These are phyloP conservation scores for Paratilapia polleni DNA, from an alignment of 2,113 vertebrate species.

Conservation along the genomic window DNA sequence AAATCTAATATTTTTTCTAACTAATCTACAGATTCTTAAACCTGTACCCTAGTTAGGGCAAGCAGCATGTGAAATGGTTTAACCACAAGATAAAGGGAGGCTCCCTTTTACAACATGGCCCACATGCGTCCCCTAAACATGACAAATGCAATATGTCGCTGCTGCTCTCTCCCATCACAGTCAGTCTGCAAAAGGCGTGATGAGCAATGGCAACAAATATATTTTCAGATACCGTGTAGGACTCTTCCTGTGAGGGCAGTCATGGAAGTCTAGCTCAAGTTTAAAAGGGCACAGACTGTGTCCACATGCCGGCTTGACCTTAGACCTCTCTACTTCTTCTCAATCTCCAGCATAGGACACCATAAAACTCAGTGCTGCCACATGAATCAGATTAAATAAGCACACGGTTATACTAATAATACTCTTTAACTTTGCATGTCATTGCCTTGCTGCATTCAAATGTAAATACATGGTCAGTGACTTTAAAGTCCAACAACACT, in stretches of 20 bases:
- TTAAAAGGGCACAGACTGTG: neutral
- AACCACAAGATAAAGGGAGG: slow-evolving; percentile 4
- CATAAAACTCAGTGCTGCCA: neutral
- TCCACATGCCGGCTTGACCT: slow-evolving; percentile 29
- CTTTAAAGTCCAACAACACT: neutral
- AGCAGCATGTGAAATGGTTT: slow-evolving; percentile 36
- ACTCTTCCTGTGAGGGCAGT: slow-evolving; percentile 17
- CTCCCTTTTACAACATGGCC: slow-evolving; percentile 27
- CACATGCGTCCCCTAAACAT: neutral
- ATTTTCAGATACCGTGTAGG: neutral
- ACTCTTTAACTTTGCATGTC: neutral
- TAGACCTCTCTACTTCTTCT: slow-evolving; percentile 14
- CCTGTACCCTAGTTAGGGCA: neutral
- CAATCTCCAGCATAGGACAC: neutral
- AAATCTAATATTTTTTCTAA: neutral
- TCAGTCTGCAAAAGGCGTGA: slow-evolving; percentile 12
- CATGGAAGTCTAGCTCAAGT: neutral
- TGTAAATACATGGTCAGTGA: neutral
- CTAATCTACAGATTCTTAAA: slow-evolving; percentile 6
- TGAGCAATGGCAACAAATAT: neutral
- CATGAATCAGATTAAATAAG: neutral
- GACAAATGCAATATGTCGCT: slow-evolving; percentile 27
- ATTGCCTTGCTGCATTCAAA: neutral
- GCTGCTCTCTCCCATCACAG: slow-evolving; percentile 39
- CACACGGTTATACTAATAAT: neutral